Base-by-base conservation (phyloP, 2,888 invertebrate genomes). In the Acutogordius australiensis region DNA sequence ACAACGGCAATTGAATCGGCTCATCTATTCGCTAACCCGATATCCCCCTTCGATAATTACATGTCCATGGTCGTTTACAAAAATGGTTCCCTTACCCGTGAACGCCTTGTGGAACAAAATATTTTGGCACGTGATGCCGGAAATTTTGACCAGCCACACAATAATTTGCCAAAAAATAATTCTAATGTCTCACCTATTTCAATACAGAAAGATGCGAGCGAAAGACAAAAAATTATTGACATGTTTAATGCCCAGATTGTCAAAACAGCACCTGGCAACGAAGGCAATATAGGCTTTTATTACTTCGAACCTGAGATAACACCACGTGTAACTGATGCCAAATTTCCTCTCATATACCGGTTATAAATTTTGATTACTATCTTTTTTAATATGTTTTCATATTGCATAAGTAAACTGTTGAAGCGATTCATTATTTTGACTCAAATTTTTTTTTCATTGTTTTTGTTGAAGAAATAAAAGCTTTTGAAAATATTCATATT, bases 71-170 rank as follows among this genome's bases (percentile, higher is more conserved):
- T 81, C 70, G 73, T 74, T 63, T 75, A 72, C 66, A 83, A 88
- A 69, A 94, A 94, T 73, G 91, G 90, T 0, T 88, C 90, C 0
- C 71, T 90, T 27, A 85, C 85, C 0, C 75, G 94, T 21, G 87
- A 91, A 73, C 75, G 79, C 66, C 81, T 87, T 60, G 74, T 51
- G 8, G 26, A 51, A 51, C 18, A 8, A 4, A 23, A 8, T 4
- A 8, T 51, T 51, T 51, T 51, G 23, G 23, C 4, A 4, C n/a
- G 44, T 8, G 44, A n/a, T 37, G n/a, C n/a, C n/a, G n/a, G n/a
- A n/a, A n/a, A n/a, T n/a, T n/a, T n/a, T n/a, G n/a, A n/a, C n/a
- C n/a, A n/a, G n/a, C n/a, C n/a, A n/a, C n/a, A n/a, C n/a, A n/a
- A n/a, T n/a, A n/a, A n/a, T n/a, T n/a, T n/a, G n/a, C n/a, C n/a